Conservation (phyloP, 2,113 vertebrate genomes). For the Crotalus horridus region DNA sequence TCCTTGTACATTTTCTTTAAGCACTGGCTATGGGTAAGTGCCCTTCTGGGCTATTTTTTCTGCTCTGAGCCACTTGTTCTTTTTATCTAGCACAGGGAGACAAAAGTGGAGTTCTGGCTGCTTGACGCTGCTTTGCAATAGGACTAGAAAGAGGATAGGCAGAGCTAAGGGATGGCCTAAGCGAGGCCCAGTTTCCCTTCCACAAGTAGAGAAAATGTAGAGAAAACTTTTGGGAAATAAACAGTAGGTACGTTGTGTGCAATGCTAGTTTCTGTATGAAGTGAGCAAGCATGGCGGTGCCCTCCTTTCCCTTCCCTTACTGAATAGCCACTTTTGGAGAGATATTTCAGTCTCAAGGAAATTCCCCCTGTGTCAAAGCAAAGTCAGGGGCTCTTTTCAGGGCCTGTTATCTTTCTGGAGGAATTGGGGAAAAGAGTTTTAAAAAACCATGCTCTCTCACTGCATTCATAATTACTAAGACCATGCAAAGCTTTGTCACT, state of each 20-base stretch:
- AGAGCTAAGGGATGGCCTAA: neutral
- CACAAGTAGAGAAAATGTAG: neutral
- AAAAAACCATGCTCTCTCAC: neutral
- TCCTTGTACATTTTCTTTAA: no score
- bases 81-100: neutral
- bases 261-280: neutral
- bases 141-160: neutral
- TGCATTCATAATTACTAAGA: neutral
- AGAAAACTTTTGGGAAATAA: neutral
- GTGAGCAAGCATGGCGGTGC: neutral
- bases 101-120: neutral
- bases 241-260: neutral
- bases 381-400: neutral
- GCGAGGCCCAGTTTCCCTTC: neutral
- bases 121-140: neutral
- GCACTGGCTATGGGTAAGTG: no score
- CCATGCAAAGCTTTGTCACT: neutral
- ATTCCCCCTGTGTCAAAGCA: neutral
- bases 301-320: neutral
- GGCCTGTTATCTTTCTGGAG: neutral
- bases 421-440: neutral
- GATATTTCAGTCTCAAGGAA: neutral
- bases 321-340: neutral
- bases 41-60: neutral
- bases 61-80: neutral